Evolutionary conservation across 2,888 invertebrate species (phyloP).

Genomic region (Pantelozetes paolii): DNA sequence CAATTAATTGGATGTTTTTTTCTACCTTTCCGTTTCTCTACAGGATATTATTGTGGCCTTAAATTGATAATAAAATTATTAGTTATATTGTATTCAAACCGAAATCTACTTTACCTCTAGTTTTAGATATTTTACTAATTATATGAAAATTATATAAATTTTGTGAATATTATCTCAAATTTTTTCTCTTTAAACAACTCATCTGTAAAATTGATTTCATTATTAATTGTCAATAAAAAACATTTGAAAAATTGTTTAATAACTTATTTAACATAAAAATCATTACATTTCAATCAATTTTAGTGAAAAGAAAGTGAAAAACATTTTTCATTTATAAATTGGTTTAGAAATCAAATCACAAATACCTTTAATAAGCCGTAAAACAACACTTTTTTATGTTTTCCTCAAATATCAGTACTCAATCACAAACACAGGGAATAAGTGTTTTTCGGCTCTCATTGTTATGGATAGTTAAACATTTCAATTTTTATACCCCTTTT

Average conservation of each 20-base stretch:
- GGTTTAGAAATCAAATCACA: no score
- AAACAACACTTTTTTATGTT: background rate
- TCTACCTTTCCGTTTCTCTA: background rate
- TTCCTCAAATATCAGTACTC: background rate
- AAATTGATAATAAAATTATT: background rate
- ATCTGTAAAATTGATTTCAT: slow-evolving; percentile 30
- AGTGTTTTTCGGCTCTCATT: background rate
- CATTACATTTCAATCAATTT: background rate
- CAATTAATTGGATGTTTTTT: no score
- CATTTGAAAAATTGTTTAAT: no score
- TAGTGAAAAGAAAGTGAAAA: background rate
- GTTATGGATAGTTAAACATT: slow-evolving; percentile 10
- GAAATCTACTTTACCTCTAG: background rate
- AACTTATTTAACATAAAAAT: background rate
- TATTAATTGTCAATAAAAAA: slow-evolving; percentile 5
- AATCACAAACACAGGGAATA: background rate
- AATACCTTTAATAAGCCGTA: slow-evolving; percentile 3
- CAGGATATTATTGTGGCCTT: slow-evolving; percentile 28
- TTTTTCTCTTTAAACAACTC: background rate
- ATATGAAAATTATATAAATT: background rate
- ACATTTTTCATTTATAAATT: slow-evolving; percentile 7
- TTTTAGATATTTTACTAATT: background rate
- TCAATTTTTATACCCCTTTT: no score
- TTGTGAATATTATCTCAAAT: background rate
- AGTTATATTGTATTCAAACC: slow-evolving; percentile 18